A percentile compares a stretch with the other conserved stretches of the same genome.
Evolutionary conservation across 1,140 invertebrate species (phyloP).

Genomic region (Lysiphlebus fabarum): DNA sequence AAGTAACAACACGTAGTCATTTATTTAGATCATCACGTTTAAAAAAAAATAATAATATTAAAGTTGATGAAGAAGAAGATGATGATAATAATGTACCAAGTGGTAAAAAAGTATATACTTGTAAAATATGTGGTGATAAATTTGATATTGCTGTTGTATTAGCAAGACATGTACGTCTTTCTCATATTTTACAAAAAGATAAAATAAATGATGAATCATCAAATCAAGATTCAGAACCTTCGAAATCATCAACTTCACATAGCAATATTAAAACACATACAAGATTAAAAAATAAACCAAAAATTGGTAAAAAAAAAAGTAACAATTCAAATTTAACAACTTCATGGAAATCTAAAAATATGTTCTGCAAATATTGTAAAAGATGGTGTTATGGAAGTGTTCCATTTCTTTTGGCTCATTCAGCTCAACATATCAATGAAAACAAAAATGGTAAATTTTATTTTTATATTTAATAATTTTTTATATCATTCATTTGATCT

Average conservation of each 20-base stretch:
- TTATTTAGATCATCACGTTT: not conserved
- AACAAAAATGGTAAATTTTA: conserved; percentile 38
- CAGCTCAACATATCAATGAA: conserved; percentile 41
- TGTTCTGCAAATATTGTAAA: conserved; percentile 39
- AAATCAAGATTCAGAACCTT: not conserved
- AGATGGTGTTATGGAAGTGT: conserved; percentile 41
- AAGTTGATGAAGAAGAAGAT: no score
- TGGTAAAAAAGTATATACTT: conserved; percentile 37
- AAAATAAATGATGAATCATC: not conserved
- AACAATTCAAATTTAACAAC: conserved; percentile 12
- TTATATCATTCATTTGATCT: no score
- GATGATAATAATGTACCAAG: no score
- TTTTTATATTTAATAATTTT: not conserved
- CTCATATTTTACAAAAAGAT: conserved; percentile 32
- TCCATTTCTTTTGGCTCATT: conserved; percentile 36
- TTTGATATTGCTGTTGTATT: conserved; percentile 47
- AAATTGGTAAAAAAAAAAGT: not conserved
- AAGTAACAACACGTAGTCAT: conserved; percentile 21
- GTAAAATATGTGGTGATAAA: conserved; percentile 47
- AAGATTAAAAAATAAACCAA: not conserved
- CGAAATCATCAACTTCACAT: no score
- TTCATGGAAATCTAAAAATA: conserved; percentile 36
- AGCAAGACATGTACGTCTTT: conserved; percentile 45
- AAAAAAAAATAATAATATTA: conserved; percentile 1
- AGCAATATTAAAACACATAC: not conserved